Percentiles rank a stretch among this genome's conserved stretches.
Evolutionary conservation across 2,113 vertebrate species (phyloP).

Genomic region (Pavo muticus): DNA sequence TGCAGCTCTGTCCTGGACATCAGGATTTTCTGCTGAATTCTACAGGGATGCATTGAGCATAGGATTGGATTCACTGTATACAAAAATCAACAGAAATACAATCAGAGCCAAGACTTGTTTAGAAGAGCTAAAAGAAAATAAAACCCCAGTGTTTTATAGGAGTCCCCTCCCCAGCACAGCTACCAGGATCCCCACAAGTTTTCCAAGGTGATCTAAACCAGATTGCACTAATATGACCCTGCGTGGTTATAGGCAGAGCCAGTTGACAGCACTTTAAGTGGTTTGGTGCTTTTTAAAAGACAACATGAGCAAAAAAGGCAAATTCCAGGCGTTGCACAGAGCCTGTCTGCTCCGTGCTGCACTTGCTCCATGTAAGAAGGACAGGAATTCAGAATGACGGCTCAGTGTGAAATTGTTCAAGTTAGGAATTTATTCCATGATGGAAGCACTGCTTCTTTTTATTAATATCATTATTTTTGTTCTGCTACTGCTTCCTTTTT

Average conservation of each 20-base stretch:
- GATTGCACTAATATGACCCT: background rate
- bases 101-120: background rate
- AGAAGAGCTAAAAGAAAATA: background rate
- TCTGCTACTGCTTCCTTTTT: background rate
- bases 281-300: background rate
- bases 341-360: background rate
- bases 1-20: background rate
- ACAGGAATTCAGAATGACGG: background rate
- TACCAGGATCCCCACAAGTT: background rate
- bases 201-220: background rate
- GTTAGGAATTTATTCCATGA: background rate
- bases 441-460: background rate
- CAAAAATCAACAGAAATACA: background rate
- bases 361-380: background rate
- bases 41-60: background rate
- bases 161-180: fast-evolving
- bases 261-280: background rate
- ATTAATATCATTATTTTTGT: background rate
- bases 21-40: background rate
- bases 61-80: background rate
- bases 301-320: background rate
- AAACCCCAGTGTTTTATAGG: background rate
- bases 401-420: background rate
- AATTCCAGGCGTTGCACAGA: background rate
- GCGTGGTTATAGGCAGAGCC: background rate